A percentile compares a stretch with the other conserved stretches of the same genome.
These are phyloP conservation scores for Dryoscopus gambensis DNA, from an alignment of 2,113 vertebrate species.

Conservation along the genomic window DNA sequence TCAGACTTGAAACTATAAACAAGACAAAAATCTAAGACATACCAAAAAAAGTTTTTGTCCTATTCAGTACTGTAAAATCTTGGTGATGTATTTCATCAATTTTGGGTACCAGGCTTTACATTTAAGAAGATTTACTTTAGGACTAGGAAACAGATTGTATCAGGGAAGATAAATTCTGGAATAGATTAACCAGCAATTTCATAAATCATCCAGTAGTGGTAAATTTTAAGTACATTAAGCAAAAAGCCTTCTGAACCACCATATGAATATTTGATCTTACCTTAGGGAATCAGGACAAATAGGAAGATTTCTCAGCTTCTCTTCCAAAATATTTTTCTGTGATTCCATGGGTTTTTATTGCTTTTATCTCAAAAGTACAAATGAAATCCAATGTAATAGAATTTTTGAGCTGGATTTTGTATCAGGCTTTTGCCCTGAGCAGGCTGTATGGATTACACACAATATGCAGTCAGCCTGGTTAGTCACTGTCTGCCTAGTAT, in stretches of 20 bases:
- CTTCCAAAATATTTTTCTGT: not conserved
- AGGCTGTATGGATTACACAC: not conserved
- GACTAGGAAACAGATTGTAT: not conserved
- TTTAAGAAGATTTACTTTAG: not conserved
- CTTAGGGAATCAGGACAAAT: not conserved
- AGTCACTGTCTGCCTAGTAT: not conserved
- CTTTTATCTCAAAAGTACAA: not conserved
- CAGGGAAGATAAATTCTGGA: not conserved
- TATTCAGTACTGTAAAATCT: not conserved
- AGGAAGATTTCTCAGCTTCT: not conserved
- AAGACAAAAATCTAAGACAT: not conserved
- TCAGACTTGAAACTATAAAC: not conserved
- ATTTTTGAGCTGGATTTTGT: not conserved
- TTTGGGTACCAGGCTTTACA: not conserved
- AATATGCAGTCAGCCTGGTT: not conserved
- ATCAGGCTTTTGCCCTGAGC: not conserved
- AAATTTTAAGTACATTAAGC: not conserved
- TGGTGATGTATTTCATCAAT: not conserved
- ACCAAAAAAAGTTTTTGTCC: not conserved
- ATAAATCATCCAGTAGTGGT: not conserved
- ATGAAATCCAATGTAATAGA: not conserved
- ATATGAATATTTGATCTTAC: not conserved
- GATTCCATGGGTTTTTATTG: not conserved
- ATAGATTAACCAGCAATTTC: not conserved
- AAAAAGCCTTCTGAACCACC: not conserved